Percentiles rank a stretch among this genome's conserved stretches.
Evolutionary conservation across 2,113 vertebrate genomes (phyloP).

Genomic region (Proterorhinus semilunaris): DNA sequence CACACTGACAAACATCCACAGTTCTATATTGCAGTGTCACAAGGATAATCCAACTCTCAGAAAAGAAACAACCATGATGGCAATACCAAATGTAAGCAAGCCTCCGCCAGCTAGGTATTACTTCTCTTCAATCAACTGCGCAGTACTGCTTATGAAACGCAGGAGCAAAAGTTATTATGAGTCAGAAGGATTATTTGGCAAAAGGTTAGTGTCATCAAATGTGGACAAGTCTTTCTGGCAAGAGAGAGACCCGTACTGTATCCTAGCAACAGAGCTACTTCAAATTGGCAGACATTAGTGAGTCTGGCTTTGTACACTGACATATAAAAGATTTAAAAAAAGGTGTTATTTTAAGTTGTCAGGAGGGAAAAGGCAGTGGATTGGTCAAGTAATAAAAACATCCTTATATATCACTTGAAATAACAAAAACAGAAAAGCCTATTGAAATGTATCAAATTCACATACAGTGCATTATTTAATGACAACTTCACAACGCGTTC

Average conservation of each 20-base stretch:
- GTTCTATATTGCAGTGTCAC: no score
- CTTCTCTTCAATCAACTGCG: neutral
- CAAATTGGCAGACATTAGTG: slow-evolving; percentile 12
- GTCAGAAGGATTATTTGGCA: slow-evolving; percentile 3
- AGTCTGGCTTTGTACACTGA: slow-evolving; percentile 6
- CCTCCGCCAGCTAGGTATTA: neutral
- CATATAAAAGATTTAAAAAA: neutral
- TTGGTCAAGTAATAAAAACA: neutral
- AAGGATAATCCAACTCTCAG: no score
- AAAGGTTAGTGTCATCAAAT: slow-evolving; percentile 12
- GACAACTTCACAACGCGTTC: no score
- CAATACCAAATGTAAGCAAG: no score
- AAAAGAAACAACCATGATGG: no score
- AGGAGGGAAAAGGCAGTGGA: neutral
- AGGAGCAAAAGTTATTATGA: neutral
- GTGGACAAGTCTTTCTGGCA: slow-evolving; percentile 4
- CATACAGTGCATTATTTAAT: neutral
- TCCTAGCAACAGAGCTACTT: slow-evolving; percentile 53
- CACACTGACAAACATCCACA: no score
- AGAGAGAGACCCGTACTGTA: slow-evolving; percentile 17
- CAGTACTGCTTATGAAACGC: neutral
- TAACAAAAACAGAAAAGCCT: no score
- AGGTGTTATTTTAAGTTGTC: neutral
- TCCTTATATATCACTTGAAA: no score
- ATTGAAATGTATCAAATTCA: neutral